Evolutionary conservation across 2,113 vertebrate species (phyloP), one percentile per base, ranked within the genome.

Genomic region (Nibea coibor): DNA sequence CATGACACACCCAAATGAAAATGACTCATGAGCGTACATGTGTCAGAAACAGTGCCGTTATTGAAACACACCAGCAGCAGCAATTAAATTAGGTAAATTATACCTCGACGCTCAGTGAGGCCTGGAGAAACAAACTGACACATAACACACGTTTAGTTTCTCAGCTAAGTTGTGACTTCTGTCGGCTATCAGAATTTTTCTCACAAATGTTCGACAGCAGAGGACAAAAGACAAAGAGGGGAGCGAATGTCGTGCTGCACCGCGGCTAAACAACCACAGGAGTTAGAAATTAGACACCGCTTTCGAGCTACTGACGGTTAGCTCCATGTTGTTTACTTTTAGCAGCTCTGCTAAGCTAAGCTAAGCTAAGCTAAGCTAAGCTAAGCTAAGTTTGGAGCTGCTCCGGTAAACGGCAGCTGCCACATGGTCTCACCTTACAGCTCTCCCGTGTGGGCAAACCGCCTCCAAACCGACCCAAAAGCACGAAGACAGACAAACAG

Each of bases 361-460:
- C 19, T n/a, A 1, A 17, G 35, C 72, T 68, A 79, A 45, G 35
- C 66, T 77, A 59, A 70, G 69, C 76, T 85, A 81, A 58, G 10
- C 10, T 77, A 59, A 70, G 69, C 76, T 85, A 81, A 58, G 10
- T 6, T 58, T 15, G 0, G 0, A 15, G 58, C 19, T 4, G 3
- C 5, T 59, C 11, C 20, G 2, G 28, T 16, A 0, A 3, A 4
- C 4, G 35, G 24, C 56, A 15, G 16, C 14, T 22, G 2, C 16
- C 3, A 12, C 9, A 8, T 63, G 9, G 22, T 50, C 80, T 75
- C 64, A 82, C 80, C 80, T 28, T 6, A 20, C 19, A 22, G 56
- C 56, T 75, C 22, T 22, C 15, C 28, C 31, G 28, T 4, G 50
- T 57, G 20, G 3, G 35, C 43, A 43, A n/a, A 48, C 42, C 14